phyloP scores from a whole-genome alignment of 2,797 vertebrate species.

The Bradypodion ventrale region DNA sequence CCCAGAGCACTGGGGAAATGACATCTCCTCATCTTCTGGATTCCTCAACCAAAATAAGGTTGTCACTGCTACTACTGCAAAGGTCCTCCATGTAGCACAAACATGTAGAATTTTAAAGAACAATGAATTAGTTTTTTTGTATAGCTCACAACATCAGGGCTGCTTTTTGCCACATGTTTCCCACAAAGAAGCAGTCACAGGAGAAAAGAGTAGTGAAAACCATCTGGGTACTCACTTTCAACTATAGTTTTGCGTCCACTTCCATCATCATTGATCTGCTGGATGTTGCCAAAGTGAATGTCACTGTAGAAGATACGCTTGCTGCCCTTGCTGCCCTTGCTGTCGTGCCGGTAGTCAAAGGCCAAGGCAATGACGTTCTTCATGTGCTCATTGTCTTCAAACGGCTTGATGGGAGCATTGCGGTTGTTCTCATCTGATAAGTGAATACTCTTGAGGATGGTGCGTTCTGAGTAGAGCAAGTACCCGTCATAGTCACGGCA shows the following conservation, averaged over 20 bases:
- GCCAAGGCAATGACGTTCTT: conserved; percentile 96
- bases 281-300: conserved; percentile 99
- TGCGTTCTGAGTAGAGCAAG: conserved; percentile 95
- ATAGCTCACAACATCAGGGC: no score
- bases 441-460: conserved; percentile 97
- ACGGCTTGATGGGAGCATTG: conserved; percentile 94
- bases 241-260: conserved; percentile 89
- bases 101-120: no score
- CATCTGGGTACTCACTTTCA: conserved; percentile 84
- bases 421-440: conserved; percentile 97
- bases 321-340: conserved; percentile 85
- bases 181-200: neutral
- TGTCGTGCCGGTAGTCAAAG: conserved; percentile 89
- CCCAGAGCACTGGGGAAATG: neutral
- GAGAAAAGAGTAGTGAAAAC: accelerated
- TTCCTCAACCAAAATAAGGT: neutral
- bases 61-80: neutral
- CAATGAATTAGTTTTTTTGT: neutral
- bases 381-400: conserved; percentile 96
- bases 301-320: conserved; percentile 97
- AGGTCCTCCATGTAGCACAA: neutral
- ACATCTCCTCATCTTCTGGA: neutral
- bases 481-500: conserved; percentile 96
- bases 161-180: neutral
- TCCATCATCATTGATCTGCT: conserved; percentile 93